A percentile compares a stretch with the other conserved stretches of the same genome.
phyloP scores from a whole-genome alignment of 1,140 invertebrate species.

The Potamilus streckersoni region DNA sequence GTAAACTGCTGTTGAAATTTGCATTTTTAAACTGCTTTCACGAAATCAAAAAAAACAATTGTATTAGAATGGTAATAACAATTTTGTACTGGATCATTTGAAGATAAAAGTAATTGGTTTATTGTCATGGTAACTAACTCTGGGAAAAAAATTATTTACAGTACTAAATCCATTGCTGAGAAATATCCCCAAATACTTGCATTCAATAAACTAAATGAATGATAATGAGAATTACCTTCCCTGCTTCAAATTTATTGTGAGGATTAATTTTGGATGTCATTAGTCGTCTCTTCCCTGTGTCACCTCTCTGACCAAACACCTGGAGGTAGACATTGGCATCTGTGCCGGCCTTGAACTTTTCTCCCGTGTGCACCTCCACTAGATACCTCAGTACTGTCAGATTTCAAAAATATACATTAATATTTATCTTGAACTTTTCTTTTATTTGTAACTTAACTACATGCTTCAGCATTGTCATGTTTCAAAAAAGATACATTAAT shows the following conservation, averaged over 20 bases:
- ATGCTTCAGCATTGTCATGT: too few relatives aligned
- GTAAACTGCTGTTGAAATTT: too few relatives aligned
- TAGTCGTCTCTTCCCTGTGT: constrained; percentile 44
- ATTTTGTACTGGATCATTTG: not conserved
- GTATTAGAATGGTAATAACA: too few relatives aligned
- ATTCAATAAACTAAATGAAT: not conserved
- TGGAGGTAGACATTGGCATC: constrained; percentile 49
- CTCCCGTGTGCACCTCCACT: constrained; percentile 50
- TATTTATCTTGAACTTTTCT: too few relatives aligned
- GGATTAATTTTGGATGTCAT: constrained; percentile 32
- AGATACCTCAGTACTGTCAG: constrained; percentile 1
- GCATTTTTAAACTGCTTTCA: too few relatives aligned
- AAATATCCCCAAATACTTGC: too few relatives aligned
- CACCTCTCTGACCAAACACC: constrained; percentile 47
- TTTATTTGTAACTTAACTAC: too few relatives aligned
- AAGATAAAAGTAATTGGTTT: not conserved
- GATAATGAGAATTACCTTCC: constrained; percentile 25
- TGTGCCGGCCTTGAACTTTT: constrained; percentile 37
- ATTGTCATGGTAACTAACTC: not conserved
- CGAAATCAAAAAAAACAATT: too few relatives aligned
- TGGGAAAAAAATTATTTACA: too few relatives aligned
- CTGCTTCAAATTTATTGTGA: constrained; percentile 32
- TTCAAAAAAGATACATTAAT: too few relatives aligned
- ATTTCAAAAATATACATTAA: too few relatives aligned
- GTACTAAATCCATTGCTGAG: too few relatives aligned